Conservation (phyloP, 2,888 invertebrate species). For the Mystacides longicornis region DNA sequence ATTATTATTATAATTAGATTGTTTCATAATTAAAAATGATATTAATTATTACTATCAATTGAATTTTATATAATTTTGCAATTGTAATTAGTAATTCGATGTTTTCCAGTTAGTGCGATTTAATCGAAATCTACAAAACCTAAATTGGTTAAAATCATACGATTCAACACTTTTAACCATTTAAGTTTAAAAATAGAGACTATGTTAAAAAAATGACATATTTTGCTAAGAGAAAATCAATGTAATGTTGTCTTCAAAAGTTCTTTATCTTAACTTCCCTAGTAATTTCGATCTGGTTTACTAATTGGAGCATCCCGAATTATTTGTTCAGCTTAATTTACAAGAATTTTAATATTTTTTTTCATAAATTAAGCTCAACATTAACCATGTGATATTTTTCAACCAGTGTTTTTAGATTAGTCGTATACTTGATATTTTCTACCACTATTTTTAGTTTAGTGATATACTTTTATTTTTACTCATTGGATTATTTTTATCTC, state of each 20-base stretch:
- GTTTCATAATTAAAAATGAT: neutral
- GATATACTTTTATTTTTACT: conserved; percentile 5
- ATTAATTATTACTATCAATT: neutral
- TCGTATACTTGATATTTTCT: conserved; percentile 15
- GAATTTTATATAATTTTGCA: no score
- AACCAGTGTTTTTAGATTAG: conserved; percentile 21
- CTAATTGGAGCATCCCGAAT: no score
- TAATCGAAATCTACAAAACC: no score
- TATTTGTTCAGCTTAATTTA: conserved; percentile 47
- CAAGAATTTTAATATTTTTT: conserved; percentile 31
- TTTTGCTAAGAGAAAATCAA: no score
- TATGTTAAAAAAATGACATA: no score
- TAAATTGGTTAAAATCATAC: no score
- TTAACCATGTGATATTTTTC: conserved; percentile 50
- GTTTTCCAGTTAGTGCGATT: no score
- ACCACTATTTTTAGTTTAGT: conserved; percentile 6
- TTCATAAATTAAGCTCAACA: conserved; percentile 51
- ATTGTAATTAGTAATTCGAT: neutral
- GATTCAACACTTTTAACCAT: no score
- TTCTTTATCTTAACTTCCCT: no score
- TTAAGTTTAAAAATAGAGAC: no score
- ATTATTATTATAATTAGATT: neutral
- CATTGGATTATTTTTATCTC: neutral
- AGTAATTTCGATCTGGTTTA: no score
- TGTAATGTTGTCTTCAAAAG: no score